Percentiles rank a stretch among this genome's conserved stretches.
Conservation (phyloP, 1,140 invertebrate genomes). For the Hyposmocoma kahamanoa region DNA sequence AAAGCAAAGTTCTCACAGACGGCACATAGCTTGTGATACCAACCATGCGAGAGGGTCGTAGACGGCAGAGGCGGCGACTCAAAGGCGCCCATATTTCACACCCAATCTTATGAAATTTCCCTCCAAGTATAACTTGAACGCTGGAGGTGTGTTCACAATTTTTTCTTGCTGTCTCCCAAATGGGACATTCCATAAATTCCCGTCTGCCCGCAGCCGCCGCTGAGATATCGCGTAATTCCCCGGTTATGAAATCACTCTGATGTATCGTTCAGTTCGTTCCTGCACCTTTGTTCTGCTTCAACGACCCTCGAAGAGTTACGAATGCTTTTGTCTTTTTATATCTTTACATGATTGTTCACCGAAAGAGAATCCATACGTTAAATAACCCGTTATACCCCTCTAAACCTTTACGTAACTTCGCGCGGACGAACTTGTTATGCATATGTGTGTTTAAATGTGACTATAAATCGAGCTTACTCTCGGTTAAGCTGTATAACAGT, state of each 20-base stretch:
- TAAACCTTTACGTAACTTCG: too few species aligned
- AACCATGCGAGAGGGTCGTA: background rate
- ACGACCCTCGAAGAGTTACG: background rate
- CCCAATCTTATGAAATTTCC: conserved; percentile 3
- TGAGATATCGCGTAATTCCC: background rate
- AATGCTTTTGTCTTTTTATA: too few species aligned
- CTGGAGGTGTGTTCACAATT: conserved; percentile 5
- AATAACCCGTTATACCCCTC: too few species aligned
- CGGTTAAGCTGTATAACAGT: too few species aligned
- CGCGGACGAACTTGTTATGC: too few species aligned
- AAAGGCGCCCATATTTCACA: background rate
- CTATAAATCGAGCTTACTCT: too few species aligned
- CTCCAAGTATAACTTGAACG: background rate
- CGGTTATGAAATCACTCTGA: conserved; percentile 7
- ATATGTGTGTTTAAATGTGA: too few species aligned
- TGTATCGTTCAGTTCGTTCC: background rate
- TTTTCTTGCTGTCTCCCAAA: conserved; percentile 6
- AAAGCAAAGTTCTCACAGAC: too few species aligned
- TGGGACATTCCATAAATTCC: conserved; percentile 4
- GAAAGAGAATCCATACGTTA: too few species aligned
- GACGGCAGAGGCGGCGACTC: background rate
- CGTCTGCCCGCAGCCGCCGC: background rate
- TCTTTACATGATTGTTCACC: too few species aligned
- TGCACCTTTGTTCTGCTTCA: background rate
- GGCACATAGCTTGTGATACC: too few species aligned